Percentiles rank a stretch among this genome's conserved stretches.
phyloP scores from a whole-genome alignment of 2,888 invertebrate genomes.

The Tipula unca region DNA sequence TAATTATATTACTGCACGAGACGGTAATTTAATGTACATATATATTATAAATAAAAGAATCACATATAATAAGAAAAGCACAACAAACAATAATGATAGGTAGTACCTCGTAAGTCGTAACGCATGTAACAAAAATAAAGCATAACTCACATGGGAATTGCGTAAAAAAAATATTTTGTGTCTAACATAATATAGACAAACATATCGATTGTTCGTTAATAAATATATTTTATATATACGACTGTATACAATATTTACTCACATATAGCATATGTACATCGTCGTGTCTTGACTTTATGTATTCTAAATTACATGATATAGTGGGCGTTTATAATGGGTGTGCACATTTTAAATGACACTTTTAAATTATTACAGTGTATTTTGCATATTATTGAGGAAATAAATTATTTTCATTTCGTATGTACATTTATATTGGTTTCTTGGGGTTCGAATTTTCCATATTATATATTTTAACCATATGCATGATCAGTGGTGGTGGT shows the following conservation, averaged over 20 bases:
- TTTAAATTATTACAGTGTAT: background rate
- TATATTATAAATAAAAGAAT: background rate
- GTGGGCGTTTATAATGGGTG: slow-evolving; percentile 8
- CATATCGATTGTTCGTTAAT: background rate
- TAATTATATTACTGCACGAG: background rate
- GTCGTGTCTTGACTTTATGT: background rate
- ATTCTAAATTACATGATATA: background rate
- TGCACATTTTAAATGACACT: background rate
- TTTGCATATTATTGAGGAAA: background rate
- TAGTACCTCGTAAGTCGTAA: background rate
- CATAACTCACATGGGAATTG: background rate
- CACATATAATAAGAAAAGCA: background rate
- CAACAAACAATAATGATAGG: background rate
- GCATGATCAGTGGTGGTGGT: background rate
- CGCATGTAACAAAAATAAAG: background rate
- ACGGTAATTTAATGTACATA: background rate
- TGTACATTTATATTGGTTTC: background rate
- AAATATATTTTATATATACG: background rate
- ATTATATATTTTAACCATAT: background rate
- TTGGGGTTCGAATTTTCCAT: background rate
- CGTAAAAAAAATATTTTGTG: background rate
- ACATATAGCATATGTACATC: background rate
- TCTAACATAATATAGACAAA: background rate
- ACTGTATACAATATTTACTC: too few species aligned
- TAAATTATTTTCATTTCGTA: background rate